phyloP scores from a whole-genome alignment of 2,888 invertebrate species.

The Cosmia trapezina region DNA sequence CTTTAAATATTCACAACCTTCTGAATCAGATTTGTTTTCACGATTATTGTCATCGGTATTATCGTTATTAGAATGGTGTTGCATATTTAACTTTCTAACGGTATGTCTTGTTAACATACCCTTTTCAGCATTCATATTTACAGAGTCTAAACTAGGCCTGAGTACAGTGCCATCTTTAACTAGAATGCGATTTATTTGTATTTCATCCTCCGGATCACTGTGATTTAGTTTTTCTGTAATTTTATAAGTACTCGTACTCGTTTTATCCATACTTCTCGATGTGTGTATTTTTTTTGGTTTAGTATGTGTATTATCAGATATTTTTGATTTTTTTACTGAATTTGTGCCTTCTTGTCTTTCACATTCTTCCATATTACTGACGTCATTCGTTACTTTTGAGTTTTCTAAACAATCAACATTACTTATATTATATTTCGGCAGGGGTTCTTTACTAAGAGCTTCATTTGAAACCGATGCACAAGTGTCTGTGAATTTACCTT shows the following conservation, averaged over 20 bases:
- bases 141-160: constrained; percentile 1
- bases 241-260: not conserved
- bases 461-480: constrained; percentile 23
- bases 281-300: constrained; percentile 25
- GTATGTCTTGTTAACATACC: constrained; percentile 38
- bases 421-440: constrained; percentile 4
- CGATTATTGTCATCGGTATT: constrained; percentile 5
- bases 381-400: constrained; percentile 7
- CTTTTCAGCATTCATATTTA: constrained; percentile 6
- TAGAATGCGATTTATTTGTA: constrained; percentile 6
- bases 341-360: constrained; percentile 12
- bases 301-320: constrained; percentile 1
- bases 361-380: constrained; percentile 8
- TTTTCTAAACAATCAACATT: constrained; percentile 31
- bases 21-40: constrained; percentile 26
- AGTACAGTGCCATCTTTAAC: not conserved
- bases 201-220: constrained; percentile 14
- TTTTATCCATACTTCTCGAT: constrained; percentile 23
- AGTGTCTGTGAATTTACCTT: constrained; percentile 80
- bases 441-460: constrained; percentile 31
- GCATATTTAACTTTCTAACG: constrained; percentile 17
- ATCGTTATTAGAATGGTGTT: constrained; percentile 1
- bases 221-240: constrained; percentile 7
- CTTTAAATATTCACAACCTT: constrained; percentile 41
- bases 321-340: constrained; percentile 25